These are phyloP conservation scores for Momotus momota DNA, from an alignment of 2,797 vertebrate species.

Conservation along the genomic window DNA sequence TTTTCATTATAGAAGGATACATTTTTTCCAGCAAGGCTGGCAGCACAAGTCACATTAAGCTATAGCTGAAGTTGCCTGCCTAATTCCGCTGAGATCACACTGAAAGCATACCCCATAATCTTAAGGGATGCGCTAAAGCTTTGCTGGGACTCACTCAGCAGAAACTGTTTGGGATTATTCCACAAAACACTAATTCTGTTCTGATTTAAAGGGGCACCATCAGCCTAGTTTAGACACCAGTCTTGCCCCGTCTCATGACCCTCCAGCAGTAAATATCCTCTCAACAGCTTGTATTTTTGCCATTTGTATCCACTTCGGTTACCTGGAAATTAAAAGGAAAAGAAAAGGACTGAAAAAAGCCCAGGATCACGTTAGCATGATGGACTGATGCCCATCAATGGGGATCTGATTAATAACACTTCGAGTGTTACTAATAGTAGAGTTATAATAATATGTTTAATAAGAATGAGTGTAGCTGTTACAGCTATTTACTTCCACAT, in stretches of 20 bases:
- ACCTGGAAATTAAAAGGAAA: constrained; percentile 3
- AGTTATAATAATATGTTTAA: not conserved
- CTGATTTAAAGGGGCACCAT: constrained; percentile 55
- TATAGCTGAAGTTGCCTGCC: constrained; percentile 57
- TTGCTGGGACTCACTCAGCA: constrained; percentile 74
- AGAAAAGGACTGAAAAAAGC: not conserved
- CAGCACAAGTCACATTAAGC: constrained; percentile 62
- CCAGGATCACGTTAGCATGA: not conserved
- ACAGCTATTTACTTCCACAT: not conserved
- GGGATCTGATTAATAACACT: not conserved
- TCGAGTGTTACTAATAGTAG: not conserved
- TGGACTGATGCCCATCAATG: not conserved
- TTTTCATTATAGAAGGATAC: constrained; percentile 46
- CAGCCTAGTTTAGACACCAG: constrained; percentile 14
- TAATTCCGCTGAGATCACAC: constrained; percentile 69
- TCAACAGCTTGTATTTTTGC: not conserved
- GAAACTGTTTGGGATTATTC: constrained; percentile 66
- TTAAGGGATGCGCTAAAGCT: constrained; percentile 72
- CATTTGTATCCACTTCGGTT: not conserved
- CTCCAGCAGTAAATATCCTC: not conserved
- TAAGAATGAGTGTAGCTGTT: not conserved
- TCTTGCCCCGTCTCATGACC: not conserved
- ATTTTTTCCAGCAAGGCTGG: constrained; percentile 46
- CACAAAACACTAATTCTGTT: constrained; percentile 59
- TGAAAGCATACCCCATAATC: constrained; percentile 68